Evolutionary conservation across 1,140 invertebrate species (phyloP).

Genomic region (Chlorops oryzae): DNA sequence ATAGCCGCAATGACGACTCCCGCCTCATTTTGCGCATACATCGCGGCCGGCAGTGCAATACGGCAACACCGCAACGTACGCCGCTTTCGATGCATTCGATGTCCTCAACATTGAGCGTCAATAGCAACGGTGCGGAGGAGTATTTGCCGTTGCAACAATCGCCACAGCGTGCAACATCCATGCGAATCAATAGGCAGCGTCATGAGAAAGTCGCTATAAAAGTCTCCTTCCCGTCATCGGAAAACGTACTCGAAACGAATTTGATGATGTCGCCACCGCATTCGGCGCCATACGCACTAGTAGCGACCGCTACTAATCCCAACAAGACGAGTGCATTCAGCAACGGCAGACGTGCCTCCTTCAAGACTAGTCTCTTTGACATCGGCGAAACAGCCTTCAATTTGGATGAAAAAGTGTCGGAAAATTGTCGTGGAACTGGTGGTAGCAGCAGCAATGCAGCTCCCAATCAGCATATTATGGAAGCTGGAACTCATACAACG

Average conservation of each 20-base stretch:
- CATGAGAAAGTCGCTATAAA: conserved; percentile 76
- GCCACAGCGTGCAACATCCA: conserved; percentile 14
- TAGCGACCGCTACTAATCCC: conserved; percentile 36
- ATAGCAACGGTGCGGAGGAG: conserved; percentile 32
- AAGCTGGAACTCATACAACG: too few species aligned
- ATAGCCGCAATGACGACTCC: conserved; percentile 74
- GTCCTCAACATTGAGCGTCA: conserved; percentile 42
- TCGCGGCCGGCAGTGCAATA: conserved; percentile 54
- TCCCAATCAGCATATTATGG: conserved; percentile 42
- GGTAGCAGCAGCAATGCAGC: conserved; percentile 43
- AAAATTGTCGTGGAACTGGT: too few species aligned
- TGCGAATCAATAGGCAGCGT: conserved; percentile 49
- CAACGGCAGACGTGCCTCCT: conserved; percentile 28
- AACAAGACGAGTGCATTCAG: conserved; percentile 8
- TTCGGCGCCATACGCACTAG: conserved; percentile 52
- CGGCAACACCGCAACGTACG: conserved; percentile 36
- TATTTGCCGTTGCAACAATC: conserved; percentile 16
- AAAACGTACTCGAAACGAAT: conserved; percentile 55
- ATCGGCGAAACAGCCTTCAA: conserved; percentile 42
- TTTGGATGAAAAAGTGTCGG: too few species aligned
- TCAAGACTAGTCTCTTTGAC: conserved; percentile 40
- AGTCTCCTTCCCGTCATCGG: conserved; percentile 73
- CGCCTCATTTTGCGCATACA: conserved; percentile 87
- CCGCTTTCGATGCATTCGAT: conserved; percentile 43
- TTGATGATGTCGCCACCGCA: conserved; percentile 50